phyloP scores from a whole-genome alignment of 2,888 invertebrate species.

The Mesochorus sp. region DNA sequence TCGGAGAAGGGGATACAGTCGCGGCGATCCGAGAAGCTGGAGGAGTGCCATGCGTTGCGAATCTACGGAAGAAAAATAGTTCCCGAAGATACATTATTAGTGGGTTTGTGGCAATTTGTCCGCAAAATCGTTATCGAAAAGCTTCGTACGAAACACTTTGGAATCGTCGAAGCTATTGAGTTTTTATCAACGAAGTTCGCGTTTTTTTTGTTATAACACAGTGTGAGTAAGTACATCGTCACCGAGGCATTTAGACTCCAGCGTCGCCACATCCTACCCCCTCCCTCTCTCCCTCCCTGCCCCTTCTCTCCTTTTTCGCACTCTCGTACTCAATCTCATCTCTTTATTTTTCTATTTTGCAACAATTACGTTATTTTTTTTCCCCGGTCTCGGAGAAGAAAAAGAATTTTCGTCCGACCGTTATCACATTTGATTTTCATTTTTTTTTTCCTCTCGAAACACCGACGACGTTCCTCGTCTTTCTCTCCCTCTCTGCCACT shows the following conservation, averaged over 20 bases:
- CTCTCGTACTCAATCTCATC: slow-evolving; percentile 27
- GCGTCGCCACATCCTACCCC: slow-evolving; percentile 70
- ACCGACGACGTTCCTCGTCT: neutral
- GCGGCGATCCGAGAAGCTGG: slow-evolving; percentile 59
- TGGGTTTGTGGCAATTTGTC: no score
- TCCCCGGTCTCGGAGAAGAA: neutral
- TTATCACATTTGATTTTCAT: neutral
- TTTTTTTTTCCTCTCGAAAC: neutral
- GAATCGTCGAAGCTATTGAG: slow-evolving; percentile 25
- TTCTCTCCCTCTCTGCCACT: slow-evolving; percentile 22
- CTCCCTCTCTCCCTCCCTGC: slow-evolving; percentile 31
- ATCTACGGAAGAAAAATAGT: slow-evolving; percentile 56
- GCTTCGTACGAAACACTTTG: no score
- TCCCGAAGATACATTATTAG: no score
- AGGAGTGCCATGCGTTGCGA: slow-evolving; percentile 77
- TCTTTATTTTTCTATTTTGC: slow-evolving; percentile 6
- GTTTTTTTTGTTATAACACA: slow-evolving; percentile 64
- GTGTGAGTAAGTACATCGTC: slow-evolving; percentile 72
- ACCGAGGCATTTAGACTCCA: slow-evolving; percentile 70
- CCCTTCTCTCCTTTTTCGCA: slow-evolving; percentile 44
- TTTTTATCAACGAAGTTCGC: slow-evolving; percentile 60
- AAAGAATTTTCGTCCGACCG: neutral
- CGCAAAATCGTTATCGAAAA: no score
- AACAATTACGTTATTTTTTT: neutral
- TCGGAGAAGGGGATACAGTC: slow-evolving; percentile 43